These are phyloP conservation scores for Dendrolimus punctatus DNA, from an alignment of 1,140 invertebrate species.

Conservation along the genomic window DNA sequence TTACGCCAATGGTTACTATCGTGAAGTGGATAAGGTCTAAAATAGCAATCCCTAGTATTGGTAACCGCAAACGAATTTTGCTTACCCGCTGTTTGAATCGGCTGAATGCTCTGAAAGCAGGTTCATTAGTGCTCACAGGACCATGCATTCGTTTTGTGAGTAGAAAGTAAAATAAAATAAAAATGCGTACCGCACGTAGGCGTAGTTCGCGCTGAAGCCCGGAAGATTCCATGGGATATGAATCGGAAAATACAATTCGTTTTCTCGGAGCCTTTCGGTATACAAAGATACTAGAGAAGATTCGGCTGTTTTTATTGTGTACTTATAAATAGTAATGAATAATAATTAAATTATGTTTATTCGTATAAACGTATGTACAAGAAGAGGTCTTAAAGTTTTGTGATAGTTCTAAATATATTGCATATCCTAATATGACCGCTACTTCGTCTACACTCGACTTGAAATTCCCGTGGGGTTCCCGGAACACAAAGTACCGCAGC, in stretches of 20 bases:
- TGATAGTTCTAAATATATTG: no score
- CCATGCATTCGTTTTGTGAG: slow-evolving; percentile 24
- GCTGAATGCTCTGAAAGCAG: slow-evolving; percentile 23
- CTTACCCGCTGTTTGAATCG: slow-evolving; percentile 10
- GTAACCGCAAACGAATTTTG: slow-evolving; percentile 10
- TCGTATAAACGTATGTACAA: no score
- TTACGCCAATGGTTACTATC: slow-evolving; percentile 1
- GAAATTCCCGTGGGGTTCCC: no score
- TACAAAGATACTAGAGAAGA: slow-evolving; percentile 11
- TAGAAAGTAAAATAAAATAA: slow-evolving; percentile 27
- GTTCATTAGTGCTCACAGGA: slow-evolving; percentile 31
- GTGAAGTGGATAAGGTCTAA: slow-evolving; percentile 6
- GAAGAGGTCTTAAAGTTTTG: no score
- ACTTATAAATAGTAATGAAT: not conserved
- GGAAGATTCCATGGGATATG: slow-evolving; percentile 22
- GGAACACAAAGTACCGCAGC: no score
- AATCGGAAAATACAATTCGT: slow-evolving; percentile 24
- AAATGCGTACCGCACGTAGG: slow-evolving; percentile 17
- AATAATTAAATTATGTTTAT: no score
- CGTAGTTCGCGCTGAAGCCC: slow-evolving; percentile 5
- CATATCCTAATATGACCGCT: no score
- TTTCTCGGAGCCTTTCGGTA: slow-evolving; percentile 10
- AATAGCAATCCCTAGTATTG: slow-evolving; percentile 9
- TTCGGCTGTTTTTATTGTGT: slow-evolving; percentile 12
- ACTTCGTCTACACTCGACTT: no score